phyloP scores from a whole-genome alignment of 2,797 vertebrate species.

The Hydrocynus forskahlii region DNA sequence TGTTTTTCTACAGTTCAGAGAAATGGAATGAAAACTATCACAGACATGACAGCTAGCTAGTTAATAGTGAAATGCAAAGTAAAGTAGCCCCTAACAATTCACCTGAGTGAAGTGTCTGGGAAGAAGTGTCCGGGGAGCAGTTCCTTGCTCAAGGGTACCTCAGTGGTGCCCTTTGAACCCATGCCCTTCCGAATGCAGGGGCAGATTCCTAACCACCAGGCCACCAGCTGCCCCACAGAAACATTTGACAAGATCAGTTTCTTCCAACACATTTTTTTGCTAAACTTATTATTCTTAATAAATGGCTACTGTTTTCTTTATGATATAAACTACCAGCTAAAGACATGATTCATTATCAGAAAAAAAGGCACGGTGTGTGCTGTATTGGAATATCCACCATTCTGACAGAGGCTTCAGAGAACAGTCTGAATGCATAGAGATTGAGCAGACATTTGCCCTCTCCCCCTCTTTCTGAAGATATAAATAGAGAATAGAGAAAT shows the following conservation, averaged over 20 bases:
- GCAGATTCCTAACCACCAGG: no score
- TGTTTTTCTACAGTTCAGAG: no score
- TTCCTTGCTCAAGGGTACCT: no score
- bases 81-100: no score
- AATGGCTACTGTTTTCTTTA: background rate
- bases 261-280: background rate
- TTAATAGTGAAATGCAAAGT: no score
- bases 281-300: background rate
- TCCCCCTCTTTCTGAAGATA: conserved; percentile 41
- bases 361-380: conserved; percentile 31
- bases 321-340: background rate
- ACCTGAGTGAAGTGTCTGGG: no score
- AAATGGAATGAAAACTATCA: no score
- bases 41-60: no score
- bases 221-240: no score
- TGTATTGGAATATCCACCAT: conserved; percentile 39
- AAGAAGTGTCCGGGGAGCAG: no score
- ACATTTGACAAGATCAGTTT: background rate
- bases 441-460: conserved; percentile 12
- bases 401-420: conserved; percentile 67
- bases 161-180: no score
- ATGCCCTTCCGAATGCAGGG: no score
- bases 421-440: conserved; percentile 48
- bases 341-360: background rate
- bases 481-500: conserved; percentile 68